These are phyloP conservation scores for Leptinotarsa lineolata DNA, from an alignment of 1,140 invertebrate genomes.

Conservation along the genomic window DNA sequence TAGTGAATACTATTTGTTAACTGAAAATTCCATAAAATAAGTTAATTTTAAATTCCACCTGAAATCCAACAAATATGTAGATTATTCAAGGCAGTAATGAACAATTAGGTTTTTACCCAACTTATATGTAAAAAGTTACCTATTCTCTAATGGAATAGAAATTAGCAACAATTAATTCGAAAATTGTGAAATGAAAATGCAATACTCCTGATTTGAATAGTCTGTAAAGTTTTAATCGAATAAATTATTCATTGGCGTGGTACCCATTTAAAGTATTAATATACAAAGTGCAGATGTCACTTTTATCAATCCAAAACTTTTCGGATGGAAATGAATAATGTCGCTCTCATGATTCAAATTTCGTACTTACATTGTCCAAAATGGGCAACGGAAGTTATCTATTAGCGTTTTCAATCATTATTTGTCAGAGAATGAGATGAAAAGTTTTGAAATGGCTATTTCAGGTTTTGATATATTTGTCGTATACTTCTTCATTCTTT, in stretches of 20 bases:
- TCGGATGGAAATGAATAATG: not conserved
- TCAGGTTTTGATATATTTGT: no score
- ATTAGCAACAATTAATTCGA: not conserved
- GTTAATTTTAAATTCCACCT: no score
- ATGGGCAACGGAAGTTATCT: not conserved
- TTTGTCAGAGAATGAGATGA: not conserved
- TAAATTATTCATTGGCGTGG: not conserved
- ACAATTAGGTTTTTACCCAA: no score
- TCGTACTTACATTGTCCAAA: not conserved
- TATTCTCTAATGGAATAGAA: not conserved
- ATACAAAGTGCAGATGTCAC: not conserved
- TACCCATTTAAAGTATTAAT: not conserved
- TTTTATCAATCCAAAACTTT: not conserved
- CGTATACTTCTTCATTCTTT: no score
- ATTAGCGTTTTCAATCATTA: not conserved
- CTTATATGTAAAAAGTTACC: no score
- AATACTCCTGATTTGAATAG: not conserved
- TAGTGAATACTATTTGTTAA: no score
- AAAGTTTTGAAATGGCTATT: not conserved
- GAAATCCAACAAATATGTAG: no score
- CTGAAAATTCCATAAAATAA: no score
- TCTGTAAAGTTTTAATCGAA: slow-evolving; percentile 6
- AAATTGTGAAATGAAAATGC: not conserved
- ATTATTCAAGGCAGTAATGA: no score
- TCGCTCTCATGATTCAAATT: not conserved